phyloP scores from a whole-genome alignment of 2,113 vertebrate species.

The Tylochromis polylepis region DNA sequence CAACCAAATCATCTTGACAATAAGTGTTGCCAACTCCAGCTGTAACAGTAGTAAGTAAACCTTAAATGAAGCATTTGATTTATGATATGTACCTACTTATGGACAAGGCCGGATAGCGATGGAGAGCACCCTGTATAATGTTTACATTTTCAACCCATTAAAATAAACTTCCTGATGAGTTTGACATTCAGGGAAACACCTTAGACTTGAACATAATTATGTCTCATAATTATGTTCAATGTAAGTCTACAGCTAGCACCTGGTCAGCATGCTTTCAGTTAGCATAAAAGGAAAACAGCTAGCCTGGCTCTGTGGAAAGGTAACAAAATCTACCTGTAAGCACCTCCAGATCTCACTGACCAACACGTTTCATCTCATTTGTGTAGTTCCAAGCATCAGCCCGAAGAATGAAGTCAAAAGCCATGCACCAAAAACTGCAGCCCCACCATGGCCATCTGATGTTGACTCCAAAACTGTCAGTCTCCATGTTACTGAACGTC shows the following conservation, averaged over 20 bases:
- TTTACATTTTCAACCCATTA: not conserved
- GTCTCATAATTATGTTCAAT: not conserved
- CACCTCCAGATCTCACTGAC: not conserved
- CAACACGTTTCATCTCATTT: not conserved
- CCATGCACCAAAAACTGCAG: not conserved
- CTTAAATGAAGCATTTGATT: not conserved
- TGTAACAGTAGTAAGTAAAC: not conserved
- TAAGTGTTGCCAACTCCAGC: not conserved
- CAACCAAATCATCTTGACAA: not conserved
- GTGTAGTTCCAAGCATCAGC: not conserved
- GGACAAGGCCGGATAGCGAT: not conserved
- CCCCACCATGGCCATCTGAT: too few relatives aligned
- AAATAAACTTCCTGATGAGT: not conserved
- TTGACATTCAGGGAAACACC: not conserved
- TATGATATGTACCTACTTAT: not conserved
- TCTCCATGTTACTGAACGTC: too few relatives aligned
- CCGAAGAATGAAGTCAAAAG: not conserved
- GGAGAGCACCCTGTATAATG: not conserved
- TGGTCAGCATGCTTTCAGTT: not conserved
- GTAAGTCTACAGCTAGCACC: not conserved
- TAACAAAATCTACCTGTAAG: not conserved
- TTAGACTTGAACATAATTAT: not conserved
- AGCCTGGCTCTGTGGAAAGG: fast-evolving
- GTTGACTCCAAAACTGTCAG: too few relatives aligned
- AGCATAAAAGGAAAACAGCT: not conserved